These are phyloP conservation scores for Diplolepis rosae DNA, from an alignment of 2,888 invertebrate genomes.

Conservation along the genomic window DNA sequence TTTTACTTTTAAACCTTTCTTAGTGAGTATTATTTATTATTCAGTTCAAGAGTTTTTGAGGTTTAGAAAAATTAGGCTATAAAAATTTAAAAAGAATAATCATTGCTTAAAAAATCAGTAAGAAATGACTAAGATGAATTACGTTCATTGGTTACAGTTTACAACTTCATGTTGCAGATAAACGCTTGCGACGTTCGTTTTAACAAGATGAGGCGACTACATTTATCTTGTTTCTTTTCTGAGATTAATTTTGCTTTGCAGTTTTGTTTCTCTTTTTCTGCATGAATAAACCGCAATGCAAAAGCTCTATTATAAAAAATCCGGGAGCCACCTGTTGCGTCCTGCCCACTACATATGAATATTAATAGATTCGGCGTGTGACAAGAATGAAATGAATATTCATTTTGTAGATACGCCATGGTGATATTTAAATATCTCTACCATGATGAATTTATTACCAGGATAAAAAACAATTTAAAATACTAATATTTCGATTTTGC, in stretches of 20 bases:
- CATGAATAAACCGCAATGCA: conserved; percentile 7
- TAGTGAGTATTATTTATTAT: neutral
- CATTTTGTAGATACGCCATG: neutral
- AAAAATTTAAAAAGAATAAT: neutral
- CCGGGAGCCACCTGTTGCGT: conserved; percentile 11
- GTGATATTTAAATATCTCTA: conserved; percentile 11
- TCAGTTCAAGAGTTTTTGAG: neutral
- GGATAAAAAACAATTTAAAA: neutral
- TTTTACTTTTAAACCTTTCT: neutral
- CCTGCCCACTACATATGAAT: neutral
- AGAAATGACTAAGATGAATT: too few relatives aligned
- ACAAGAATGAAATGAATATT: conserved; percentile 27
- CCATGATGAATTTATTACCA: neutral
- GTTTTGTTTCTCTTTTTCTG: neutral
- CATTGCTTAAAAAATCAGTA: too few relatives aligned
- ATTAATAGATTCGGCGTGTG: conserved; percentile 7
- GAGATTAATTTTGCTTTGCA: conserved; percentile 1
- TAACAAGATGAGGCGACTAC: neutral
- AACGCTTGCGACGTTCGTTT: too few relatives aligned
- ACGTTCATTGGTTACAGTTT: too few relatives aligned
- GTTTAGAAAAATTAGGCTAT: neutral
- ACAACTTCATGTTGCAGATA: too few relatives aligned
- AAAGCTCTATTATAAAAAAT: conserved; percentile 4
- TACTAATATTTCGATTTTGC: neutral
- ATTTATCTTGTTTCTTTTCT: neutral